Evolutionary conservation across 35 echinoderm and acorn worm genomes (phyloP).

Genomic region (Holothuria glaberrima): DNA sequence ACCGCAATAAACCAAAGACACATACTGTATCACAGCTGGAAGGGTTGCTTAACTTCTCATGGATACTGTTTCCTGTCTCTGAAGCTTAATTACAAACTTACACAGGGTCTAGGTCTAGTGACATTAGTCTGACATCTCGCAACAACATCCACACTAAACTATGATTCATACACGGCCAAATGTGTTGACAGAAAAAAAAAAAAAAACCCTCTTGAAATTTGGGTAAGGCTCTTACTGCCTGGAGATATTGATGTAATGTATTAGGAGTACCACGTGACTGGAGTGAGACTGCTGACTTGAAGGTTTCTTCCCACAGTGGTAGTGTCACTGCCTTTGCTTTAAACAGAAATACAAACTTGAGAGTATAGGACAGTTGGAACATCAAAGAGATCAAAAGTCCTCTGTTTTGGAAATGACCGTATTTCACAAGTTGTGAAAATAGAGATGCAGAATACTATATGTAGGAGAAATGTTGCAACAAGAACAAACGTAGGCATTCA

Average conservation of each 20-base stretch:
- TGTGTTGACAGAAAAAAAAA: too few relatives aligned
- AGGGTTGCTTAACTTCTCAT: background rate
- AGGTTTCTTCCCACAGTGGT: background rate
- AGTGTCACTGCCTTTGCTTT: background rate
- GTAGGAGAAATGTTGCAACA: too few relatives aligned
- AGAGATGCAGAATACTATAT: too few relatives aligned
- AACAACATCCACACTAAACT: background rate
- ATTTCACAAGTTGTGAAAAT: too few relatives aligned
- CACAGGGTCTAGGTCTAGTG: background rate
- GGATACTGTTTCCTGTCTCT: background rate
- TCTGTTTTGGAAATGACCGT: too few relatives aligned
- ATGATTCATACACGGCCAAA: slow-evolving; percentile 25
- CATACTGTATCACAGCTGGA: slow-evolving; percentile 26
- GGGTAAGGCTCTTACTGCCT: background rate
- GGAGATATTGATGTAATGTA: slow-evolving; percentile 48
- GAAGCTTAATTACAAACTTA: background rate
- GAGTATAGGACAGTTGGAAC: background rate
- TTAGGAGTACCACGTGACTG: background rate
- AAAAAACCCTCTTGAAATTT: slow-evolving; percentile 5
- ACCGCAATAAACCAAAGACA: background rate
- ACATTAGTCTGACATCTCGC: background rate
- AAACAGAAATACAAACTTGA: background rate
- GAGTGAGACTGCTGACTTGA: background rate
- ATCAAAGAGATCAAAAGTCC: background rate
- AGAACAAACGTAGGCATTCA: too few relatives aligned